Base-by-base conservation (phyloP, 2,113 vertebrate genomes). In the Dasyurus viverrinus region DNA sequence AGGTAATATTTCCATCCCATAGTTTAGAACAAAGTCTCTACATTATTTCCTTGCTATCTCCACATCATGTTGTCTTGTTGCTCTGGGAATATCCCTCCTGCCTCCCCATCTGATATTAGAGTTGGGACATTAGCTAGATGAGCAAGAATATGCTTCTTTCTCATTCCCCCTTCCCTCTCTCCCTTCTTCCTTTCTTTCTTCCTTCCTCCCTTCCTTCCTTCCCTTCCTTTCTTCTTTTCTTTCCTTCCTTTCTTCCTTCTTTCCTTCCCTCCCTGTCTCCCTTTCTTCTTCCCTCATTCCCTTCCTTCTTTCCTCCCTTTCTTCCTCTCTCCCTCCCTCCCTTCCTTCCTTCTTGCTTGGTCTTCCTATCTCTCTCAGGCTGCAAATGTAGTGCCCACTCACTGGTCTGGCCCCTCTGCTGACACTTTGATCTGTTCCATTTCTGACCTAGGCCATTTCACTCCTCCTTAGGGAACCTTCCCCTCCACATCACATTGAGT, bases 211-310 rank as follows among this genome's bases (percentile, higher is more conserved):
- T 25, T 7, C 8, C 55, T 8, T 11, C 8, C 8, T 8, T 3
- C 8, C 9, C 26, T 8, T 11, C 8, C 8, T 8, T 6, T 2
- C 9, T 8, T 8, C 7, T 26, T 8, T 26, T 2, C 9, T 8
- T 30, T 10, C 2, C 26, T 30, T 27, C 10, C 26, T 12, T 11
- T 24, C 54, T 23, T 25, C 7, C 54, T 24, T 25, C 24, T 2
- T 24, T 25, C 24, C 54, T 23, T 54, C 4, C 22, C 0, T 54
- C 22, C 54, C 3, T 54, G 1, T 4, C 22, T 54, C 3, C 22
- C 22, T 54, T 23, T 4, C 22, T 54, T 22, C 14, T 16, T 54
- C 14, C 14, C 2, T 54, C 14, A 3, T 54, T 54, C 14, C 19
- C 22, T 54, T 54, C 53, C 22, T 54, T 54, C 53, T 53, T 53